Evolutionary conservation across 2,888 invertebrate genomes (phyloP), one percentile per base, ranked within the genome.

Genomic region (Stratiomys singularior): DNA sequence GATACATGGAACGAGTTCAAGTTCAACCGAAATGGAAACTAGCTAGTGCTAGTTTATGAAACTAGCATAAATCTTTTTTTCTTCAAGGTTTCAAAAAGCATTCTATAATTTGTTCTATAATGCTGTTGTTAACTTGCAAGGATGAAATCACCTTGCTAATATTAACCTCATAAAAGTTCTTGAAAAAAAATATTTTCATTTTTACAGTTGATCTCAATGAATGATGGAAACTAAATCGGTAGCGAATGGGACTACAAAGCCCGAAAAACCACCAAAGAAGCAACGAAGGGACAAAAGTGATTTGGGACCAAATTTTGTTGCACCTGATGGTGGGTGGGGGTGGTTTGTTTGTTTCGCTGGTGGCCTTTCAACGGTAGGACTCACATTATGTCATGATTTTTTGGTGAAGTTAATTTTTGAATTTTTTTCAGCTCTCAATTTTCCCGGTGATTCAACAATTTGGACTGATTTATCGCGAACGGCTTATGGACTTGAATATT

Each of bases 241-340:
- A 11, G 58, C 21, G 44, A 44, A 74, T 74, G 74, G 44, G n/a
- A n/a, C 44, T 25, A 25, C 18, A 9, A 52, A 76, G n/a, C 21
- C 23, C 4, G 21, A 58, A 15, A 74, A 58, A 74, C 30, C 72
- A 28, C 1, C 2, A 15, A 74, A 74, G 44, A 80, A 89, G 84
- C 80, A 86, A 87, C 83, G 88, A 15, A 83, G 83, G 44, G 85
- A 86, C 79, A 86, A 87, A 82, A 85, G 85, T 77, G 85, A 87
- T 81, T 82, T 87, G 78, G 87, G 87, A 60, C 84, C 89, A 37
- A 90, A 91, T 78, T 93, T 92, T 82, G 86, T 90, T 60, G 90
- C 93, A 1, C 93, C 93, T 0, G 93, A 94, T 84, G 94, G 94
- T 0, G 93, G 93, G 0, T 94, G 93, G 93, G 87, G 87, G 2